A percentile compares a stretch with the other conserved stretches of the same genome.
These are phyloP conservation scores for Alauda arvensis DNA, from an alignment of 2,797 vertebrate species.

Conservation along the genomic window DNA sequence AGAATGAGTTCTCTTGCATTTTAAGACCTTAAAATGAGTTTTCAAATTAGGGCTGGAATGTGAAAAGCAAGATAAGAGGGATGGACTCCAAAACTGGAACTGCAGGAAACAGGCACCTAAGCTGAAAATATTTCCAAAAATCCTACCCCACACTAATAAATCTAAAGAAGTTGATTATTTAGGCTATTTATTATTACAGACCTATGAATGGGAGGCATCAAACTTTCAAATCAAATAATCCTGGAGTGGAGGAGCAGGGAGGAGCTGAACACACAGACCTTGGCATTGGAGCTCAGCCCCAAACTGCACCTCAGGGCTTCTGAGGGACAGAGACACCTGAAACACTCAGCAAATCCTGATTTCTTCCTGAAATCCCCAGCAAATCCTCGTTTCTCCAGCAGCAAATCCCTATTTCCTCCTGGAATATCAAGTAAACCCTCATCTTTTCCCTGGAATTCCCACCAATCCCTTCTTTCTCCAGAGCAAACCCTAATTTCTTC, in stretches of 20 bases:
- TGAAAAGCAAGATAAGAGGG: neutral
- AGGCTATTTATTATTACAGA: neutral
- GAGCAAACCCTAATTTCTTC: accelerated
- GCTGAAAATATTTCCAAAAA: neutral
- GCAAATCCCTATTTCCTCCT: neutral
- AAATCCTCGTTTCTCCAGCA: neutral
- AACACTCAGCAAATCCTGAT: neutral
- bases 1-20: neutral
- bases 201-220: neutral
- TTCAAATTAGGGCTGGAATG: neutral
- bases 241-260: neutral
- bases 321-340: neutral
- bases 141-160: neutral
- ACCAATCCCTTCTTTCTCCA: neutral
- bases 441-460: neutral
- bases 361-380: neutral
- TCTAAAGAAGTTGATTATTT: neutral
- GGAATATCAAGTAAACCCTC: neutral
- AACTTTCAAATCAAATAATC: neutral
- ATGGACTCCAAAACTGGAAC: neutral
- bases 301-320: neutral
- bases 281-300: neutral
- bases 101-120: neutral
- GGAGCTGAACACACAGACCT: neutral
- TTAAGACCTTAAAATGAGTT: neutral